Evolutionary conservation across 2,888 invertebrate genomes (phyloP).

Genomic region (Suillia variegata): DNA sequence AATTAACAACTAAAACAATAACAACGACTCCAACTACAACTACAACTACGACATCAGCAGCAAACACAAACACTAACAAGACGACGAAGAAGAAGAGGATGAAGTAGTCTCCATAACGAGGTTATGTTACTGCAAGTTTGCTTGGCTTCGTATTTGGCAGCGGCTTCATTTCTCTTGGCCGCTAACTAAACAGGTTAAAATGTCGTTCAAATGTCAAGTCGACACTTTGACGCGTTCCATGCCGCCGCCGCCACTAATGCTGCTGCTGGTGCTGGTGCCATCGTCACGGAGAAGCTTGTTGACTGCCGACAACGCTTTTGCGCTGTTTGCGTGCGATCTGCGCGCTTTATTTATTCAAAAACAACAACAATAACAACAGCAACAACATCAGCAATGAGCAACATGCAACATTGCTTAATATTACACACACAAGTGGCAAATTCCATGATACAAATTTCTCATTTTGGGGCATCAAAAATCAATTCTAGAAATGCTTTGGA

Average conservation of each 20-base stretch:
- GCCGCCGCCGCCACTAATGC: not conserved
- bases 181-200: not conserved
- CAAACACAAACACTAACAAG: too few relatives aligned
- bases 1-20: constrained; percentile 41
- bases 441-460: too few relatives aligned
- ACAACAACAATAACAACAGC: too few relatives aligned
- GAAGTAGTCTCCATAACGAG: not conserved
- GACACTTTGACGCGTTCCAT: not conserved
- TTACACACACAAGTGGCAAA: too few relatives aligned
- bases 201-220: constrained; percentile 6
- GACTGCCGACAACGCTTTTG: too few relatives aligned
- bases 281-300: too few relatives aligned
- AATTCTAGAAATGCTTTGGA: too few relatives aligned
- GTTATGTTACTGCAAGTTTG: not conserved
- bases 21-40: not conserved
- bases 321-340: constrained; percentile 1
- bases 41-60: too few relatives aligned
- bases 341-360: not conserved
- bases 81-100: too few relatives aligned
- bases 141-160: not conserved
- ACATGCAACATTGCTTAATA: not conserved
- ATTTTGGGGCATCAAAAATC: too few relatives aligned
- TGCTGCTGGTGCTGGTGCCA: too few relatives aligned
- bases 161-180: not conserved
- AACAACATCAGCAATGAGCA: too few relatives aligned